phyloP scores from a whole-genome alignment of 92 coral and sea anemone species.

The Zoanthus solanderi region DNA sequence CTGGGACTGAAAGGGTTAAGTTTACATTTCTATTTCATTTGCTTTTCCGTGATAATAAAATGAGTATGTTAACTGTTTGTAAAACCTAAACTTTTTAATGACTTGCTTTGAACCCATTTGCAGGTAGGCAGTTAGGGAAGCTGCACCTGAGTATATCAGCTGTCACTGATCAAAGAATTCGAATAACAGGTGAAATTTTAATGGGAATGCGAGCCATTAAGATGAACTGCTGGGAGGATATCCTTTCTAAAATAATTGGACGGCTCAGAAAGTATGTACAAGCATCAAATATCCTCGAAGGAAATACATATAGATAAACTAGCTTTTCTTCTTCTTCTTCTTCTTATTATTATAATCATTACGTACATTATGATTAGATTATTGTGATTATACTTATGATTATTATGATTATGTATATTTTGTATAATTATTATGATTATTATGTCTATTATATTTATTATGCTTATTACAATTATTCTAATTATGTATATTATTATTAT shows the following conservation, averaged over 20 bases:
- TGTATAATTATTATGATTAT: no score
- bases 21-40: not conserved
- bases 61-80: not conserved
- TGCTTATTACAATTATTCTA: no score
- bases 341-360: no score
- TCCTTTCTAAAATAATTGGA: constrained; percentile 33
- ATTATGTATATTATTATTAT: no score
- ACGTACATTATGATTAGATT: no score
- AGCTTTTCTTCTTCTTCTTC: no score
- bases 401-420: no score
- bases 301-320: no score
- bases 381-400: no score
- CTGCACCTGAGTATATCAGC: constrained; percentile 66
- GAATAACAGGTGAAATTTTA: constrained; percentile 39
- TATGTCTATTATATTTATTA: no score
- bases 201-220: constrained; percentile 37
- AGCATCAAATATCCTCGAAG: not conserved
- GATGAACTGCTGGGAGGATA: constrained; percentile 38
- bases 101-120: not conserved
- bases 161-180: constrained; percentile 63
- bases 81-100: not conserved
- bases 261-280: constrained; percentile 29
- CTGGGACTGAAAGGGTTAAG: no score
- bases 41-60: not conserved
- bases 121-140: constrained; percentile 33